phyloP scores from a whole-genome alignment of 1,140 invertebrate genomes.

The Hestina assimilis region DNA sequence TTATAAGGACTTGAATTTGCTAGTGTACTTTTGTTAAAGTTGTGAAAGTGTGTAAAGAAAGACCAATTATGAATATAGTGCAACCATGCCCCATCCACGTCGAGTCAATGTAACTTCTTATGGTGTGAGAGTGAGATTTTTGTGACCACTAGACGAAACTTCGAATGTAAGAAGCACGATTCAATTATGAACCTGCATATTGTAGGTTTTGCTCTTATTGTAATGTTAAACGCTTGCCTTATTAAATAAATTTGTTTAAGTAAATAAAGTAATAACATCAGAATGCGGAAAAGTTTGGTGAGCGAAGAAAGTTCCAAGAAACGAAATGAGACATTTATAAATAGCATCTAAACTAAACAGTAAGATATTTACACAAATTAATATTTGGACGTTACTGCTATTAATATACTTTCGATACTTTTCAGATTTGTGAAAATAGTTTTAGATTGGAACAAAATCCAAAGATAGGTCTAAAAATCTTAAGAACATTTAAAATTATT shows the following conservation, averaged over 20 bases:
- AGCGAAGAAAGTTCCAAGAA: slow-evolving; percentile 7
- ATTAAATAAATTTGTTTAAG: slow-evolving; percentile 31
- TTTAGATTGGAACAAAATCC: neutral
- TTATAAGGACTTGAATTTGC: slow-evolving; percentile 60
- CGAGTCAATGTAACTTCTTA: slow-evolving; percentile 43
- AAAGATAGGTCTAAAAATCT: slow-evolving; percentile 6
- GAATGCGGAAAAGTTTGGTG: slow-evolving; percentile 8
- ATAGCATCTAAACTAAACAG: neutral
- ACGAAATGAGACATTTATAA: slow-evolving; percentile 13
- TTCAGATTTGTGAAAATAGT: slow-evolving; percentile 9
- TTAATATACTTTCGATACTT: slow-evolving; percentile 4
- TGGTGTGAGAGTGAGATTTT: slow-evolving; percentile 59
- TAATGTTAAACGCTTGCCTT: slow-evolving; percentile 37
- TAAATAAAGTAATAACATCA: slow-evolving; percentile 15
- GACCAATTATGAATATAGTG: slow-evolving; percentile 47
- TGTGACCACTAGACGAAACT: slow-evolving; percentile 52
- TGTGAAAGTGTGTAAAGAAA: slow-evolving; percentile 63
- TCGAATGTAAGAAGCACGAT: slow-evolving; percentile 57
- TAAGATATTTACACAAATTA: slow-evolving; percentile 3
- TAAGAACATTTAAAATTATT: slow-evolving; percentile 25
- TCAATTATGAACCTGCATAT: slow-evolving; percentile 69
- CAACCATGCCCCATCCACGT: slow-evolving; percentile 52
- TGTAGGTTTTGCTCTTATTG: slow-evolving; percentile 47
- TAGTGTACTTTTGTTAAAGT: slow-evolving; percentile 64
- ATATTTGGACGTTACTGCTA: slow-evolving; percentile 4